These are phyloP conservation scores for Phacellophora camtschatica DNA, from an alignment of 30 jellyfish, hydroid and myxozoan genomes.

Conservation along the genomic window DNA sequence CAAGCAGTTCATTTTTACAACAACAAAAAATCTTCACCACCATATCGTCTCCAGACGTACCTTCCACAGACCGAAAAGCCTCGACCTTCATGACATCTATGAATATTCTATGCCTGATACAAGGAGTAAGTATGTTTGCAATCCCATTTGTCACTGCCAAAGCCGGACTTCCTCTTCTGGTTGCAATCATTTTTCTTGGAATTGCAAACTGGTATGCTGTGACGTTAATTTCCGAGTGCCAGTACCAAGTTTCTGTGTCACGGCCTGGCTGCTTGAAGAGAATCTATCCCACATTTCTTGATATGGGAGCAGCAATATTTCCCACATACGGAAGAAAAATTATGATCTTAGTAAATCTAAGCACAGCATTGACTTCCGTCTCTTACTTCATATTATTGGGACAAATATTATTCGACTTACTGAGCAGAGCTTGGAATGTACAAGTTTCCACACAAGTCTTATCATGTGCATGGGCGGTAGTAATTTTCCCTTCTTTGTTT, in stretches of 20 bases:
- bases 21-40: constrained; percentile 1
- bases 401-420: constrained; percentile 43
- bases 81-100: constrained; percentile 34
- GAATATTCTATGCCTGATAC: constrained; percentile 49
- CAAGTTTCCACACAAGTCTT: constrained; percentile 8
- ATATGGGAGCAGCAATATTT: constrained; percentile 54
- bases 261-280: constrained; percentile 48
- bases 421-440: not conserved
- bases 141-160: constrained; percentile 65
- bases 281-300: constrained; percentile 49
- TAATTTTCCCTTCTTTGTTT: constrained; percentile 59
- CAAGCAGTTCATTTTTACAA: not conserved
- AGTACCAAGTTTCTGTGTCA: constrained; percentile 54
- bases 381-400: constrained; percentile 55
- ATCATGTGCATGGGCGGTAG: constrained; percentile 45
- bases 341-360: constrained; percentile 37
- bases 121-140: constrained; percentile 58
- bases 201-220: constrained; percentile 38
- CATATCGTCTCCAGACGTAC: constrained; percentile 33
- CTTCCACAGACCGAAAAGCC: constrained; percentile 57
- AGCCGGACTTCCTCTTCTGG: constrained; percentile 43
- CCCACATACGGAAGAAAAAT: constrained; percentile 41
- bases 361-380: constrained; percentile 56
- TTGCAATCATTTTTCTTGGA: constrained; percentile 5
- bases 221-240: constrained; percentile 43